Evolutionary conservation across 2,888 invertebrate species (phyloP).

Genomic region (Stegophylla sp.): DNA sequence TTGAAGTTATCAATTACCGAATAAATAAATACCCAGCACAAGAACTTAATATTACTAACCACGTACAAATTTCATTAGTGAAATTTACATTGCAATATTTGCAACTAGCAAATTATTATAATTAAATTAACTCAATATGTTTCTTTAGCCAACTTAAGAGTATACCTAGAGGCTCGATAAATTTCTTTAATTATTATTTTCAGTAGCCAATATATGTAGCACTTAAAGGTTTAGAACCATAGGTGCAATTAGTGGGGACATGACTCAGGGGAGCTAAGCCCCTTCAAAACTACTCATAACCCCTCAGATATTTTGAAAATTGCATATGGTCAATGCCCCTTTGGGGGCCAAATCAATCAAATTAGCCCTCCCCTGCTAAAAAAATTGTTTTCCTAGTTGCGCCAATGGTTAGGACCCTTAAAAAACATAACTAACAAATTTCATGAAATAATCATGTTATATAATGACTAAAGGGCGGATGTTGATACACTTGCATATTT

Average conservation of each 20-base stretch:
- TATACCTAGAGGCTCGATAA: not conserved
- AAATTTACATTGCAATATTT: constrained; percentile 3
- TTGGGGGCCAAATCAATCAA: no score
- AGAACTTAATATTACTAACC: not conserved
- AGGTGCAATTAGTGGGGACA: no score
- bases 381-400: no score
- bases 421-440: constrained; percentile 6
- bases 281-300: no score
- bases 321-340: no score
- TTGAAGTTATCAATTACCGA: constrained; percentile 41
- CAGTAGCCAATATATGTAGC: not conserved
- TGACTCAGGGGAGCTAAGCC: no score
- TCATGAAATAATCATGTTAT: not conserved
- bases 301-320: no score
- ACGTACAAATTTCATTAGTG: not conserved
- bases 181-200: constrained; percentile 7
- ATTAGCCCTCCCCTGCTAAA: no score
- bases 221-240: not conserved
- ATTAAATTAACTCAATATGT: not conserved
- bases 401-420: not conserved
- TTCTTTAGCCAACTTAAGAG: not conserved
- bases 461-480: no score
- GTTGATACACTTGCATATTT: no score
- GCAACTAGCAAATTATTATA: not conserved
- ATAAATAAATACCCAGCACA: not conserved